These are phyloP conservation scores for Lagorchestes hirsutus DNA, from an alignment of 2,797 vertebrate species.

Conservation along the genomic window DNA sequence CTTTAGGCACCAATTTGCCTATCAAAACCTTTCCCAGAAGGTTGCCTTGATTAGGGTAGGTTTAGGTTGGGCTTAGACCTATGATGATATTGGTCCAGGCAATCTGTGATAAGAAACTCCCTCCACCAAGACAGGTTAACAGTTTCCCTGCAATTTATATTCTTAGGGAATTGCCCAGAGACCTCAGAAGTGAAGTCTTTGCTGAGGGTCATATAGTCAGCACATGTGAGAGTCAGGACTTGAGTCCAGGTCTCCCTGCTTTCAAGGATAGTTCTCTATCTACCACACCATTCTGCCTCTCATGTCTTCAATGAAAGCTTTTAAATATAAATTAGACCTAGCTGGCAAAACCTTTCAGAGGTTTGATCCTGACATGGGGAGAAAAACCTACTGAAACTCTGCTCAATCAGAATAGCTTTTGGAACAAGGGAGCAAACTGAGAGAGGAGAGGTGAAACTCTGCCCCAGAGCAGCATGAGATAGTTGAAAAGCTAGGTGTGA, in stretches of 20 bases:
- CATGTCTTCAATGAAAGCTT: not conserved
- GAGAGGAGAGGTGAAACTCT: not conserved
- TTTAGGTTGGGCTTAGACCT: not conserved
- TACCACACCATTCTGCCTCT: not conserved
- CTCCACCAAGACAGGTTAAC: not conserved
- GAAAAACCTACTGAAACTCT: not conserved
- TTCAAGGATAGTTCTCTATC: not conserved
- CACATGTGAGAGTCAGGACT: not conserved
- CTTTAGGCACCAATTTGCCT: not conserved
- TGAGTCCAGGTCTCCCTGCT: not conserved
- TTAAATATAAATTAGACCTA: not conserved
- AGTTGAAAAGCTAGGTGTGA: too few relatives aligned
- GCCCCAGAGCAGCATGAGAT: not conserved
- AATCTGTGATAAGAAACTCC: not conserved
- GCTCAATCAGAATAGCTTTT: not conserved
- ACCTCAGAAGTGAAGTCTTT: not conserved
- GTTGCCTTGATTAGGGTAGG: not conserved
- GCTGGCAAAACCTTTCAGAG: not conserved
- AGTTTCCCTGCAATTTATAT: not conserved
- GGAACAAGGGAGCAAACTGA: not conserved
- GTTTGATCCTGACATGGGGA: too few relatives aligned
- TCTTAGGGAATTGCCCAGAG: not conserved
- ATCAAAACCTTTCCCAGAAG: not conserved
- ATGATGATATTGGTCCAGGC: not conserved
- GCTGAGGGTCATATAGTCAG: too few relatives aligned